Base-by-base conservation (phyloP, 1,140 invertebrate species). In the Macrosteles quadrilineatus region DNA sequence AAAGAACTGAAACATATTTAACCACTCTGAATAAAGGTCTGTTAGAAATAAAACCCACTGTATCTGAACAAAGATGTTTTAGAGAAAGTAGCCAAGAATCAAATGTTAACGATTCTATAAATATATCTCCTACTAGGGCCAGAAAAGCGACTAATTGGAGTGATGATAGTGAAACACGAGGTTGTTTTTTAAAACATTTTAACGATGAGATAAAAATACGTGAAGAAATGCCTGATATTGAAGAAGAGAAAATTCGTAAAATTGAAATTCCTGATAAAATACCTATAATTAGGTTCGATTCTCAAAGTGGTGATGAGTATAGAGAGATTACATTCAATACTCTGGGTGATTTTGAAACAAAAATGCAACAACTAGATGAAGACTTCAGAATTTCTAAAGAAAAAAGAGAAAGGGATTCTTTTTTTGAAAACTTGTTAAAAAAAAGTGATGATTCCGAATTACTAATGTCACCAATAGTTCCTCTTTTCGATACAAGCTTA, bases 101-200 rank as follows among this genome's bases (percentile, higher is more conserved):
- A 21, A 23, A 27, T 11, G 6, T 11, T 29, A n/a, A 29, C 2
- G 2, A 59, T 4, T 27, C 27, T 27, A 27, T 59, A 14, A n/a
- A 23, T 30, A 9, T 59, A 11, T 59, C 55, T 29, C 55, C 55
- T 6, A 27, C 21, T 29, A 23, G 55, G 27, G 14, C 25, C 2
- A 59, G 6, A 23, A 59, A 59, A 14, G 32, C 32, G 4, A 36
- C 32, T 27, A 36, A 66, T 9, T 66, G 63, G 63, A 40, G 40
- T 43, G 63, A 66, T 66, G 63, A 66, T 27, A 66, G 63, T 45
- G 63, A 66, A 45, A 66, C 63, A 1, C n/a, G 63, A 45, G 63
- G 32, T n/a, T 30, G 17, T 27, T 43, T 66, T 43, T 43, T 45
- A 40, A 66, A 43, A 66, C 63, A 29, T 57, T 57, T 27, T 3